Conservation (phyloP, 1,140 invertebrate genomes). For the Drosophila nannoptera region DNA sequence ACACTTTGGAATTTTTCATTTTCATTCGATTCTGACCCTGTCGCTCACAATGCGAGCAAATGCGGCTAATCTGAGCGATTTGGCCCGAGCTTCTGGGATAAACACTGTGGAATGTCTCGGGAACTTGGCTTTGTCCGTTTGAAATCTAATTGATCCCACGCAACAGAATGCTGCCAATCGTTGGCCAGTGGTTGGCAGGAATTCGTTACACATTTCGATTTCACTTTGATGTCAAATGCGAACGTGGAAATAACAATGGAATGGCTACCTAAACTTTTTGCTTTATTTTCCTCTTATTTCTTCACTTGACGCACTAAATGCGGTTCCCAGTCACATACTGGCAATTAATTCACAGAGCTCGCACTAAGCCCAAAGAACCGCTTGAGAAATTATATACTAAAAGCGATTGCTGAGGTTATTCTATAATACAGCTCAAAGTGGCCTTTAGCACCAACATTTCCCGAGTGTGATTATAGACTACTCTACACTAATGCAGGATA, state of each 20-base stretch:
- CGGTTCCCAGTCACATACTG: conserved; percentile 22
- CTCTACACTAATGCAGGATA: conserved; percentile 15
- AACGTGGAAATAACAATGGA: conserved; percentile 40
- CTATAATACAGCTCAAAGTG: no score
- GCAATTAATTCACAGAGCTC: conserved; percentile 6
- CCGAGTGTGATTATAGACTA: no score
- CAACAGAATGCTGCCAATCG: conserved; percentile 55
- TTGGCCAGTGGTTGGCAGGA: conserved; percentile 50
- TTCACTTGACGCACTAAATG: conserved; percentile 7
- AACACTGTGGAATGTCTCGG: conserved; percentile 58
- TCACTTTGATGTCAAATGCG: conserved; percentile 34
- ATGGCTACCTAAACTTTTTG: conserved; percentile 19
- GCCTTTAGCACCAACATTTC: no score
- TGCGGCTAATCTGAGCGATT: conserved; percentile 44
- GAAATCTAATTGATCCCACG: conserved; percentile 65
- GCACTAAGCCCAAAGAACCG: no score
- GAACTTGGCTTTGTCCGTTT: conserved; percentile 56
- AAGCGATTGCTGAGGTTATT: no score
- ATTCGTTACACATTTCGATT: conserved; percentile 42
- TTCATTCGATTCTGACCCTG: conserved; percentile 54
- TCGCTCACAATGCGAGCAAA: conserved; percentile 25
- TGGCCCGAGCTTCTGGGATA: conserved; percentile 20
- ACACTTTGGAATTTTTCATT: conserved; percentile 67
- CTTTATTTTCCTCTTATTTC: background rate
- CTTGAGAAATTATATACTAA: no score